Base-by-base conservation (phyloP, 2,797 vertebrate species). In the Oophaga sylvatica region DNA sequence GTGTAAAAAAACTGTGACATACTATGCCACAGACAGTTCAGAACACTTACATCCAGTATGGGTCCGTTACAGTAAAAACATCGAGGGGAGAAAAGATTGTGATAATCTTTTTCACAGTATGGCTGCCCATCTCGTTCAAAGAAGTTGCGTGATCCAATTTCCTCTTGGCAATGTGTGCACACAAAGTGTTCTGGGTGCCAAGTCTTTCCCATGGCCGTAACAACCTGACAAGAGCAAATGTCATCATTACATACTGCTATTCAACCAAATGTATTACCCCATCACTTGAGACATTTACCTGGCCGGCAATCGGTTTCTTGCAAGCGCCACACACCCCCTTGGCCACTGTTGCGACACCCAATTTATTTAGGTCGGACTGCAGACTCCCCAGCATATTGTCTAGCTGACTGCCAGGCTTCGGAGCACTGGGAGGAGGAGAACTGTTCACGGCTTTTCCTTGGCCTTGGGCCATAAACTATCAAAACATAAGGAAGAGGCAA, bases 101-200 rank as follows among this genome's bases (percentile, higher is more conserved):
- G 97, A 79, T 99, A 98, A 91, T 99, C 97, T 90, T 95, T 97
- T 95, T 98, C 97, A 0, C 97, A 99, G 95, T 96, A 99, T 26
- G 97, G 97, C 91, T 96, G 96, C 4, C 97, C 96, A 0, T 99
- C 97, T 9, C 97, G 94, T 93, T 98, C 97, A 83, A 99, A 99
- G 95, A 99, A 99, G 93, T 98, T 99, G 83, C 96, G 96, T 2
- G 97, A 98, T 35, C 97, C 97, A 0, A 99, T 99, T 94, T 99
- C 97, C n/a, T 98, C 97, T 92, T 98, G 97, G 93, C 97, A 99
- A 94, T 98, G 97, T 90, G 97, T 98, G 92, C 97, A 99, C 90
- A 98, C 97, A 9, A 99, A 99, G 93, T 99, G 97, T 92, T 99
- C 97, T 0, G 97, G 97, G 91, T 99, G 97, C 97, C 97, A 99